Conservation (phyloP, 2,888 invertebrate species). For the Latrodectus hesperus region DNA sequence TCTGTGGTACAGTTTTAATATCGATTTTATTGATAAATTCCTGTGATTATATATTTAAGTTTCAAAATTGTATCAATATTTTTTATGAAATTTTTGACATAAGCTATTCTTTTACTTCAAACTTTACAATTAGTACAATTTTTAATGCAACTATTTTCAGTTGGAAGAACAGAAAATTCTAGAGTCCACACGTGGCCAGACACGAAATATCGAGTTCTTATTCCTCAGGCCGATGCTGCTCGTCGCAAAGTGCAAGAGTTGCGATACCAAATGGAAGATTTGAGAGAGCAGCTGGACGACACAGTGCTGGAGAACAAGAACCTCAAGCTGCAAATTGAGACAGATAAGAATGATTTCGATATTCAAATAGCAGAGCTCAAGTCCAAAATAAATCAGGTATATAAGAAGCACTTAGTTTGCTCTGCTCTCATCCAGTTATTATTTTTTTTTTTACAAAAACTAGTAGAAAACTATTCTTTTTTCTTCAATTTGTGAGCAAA, state of each 20-base stretch:
- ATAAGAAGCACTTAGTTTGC: too few relatives aligned
- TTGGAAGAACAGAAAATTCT: conserved; percentile 91
- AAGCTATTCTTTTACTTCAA: too few relatives aligned
- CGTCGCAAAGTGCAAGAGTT: conserved; percentile 81
- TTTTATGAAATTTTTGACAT: too few relatives aligned
- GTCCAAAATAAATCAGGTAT: conserved; percentile 87
- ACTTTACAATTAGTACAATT: too few relatives aligned
- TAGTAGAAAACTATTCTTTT: too few relatives aligned
- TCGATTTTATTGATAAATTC: too few relatives aligned
- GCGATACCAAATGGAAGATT: conserved; percentile 82
- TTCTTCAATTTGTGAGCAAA: too few relatives aligned
- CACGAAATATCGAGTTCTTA: conserved; percentile 81
- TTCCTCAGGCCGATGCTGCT: conserved; percentile 49
- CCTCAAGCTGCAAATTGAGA: conserved; percentile 90
- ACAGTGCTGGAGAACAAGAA: conserved; percentile 87
- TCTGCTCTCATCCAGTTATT: too few relatives aligned
- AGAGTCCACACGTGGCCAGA: conserved; percentile 83
- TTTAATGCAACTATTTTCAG: conserved; percentile 74
- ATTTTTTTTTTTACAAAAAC: too few relatives aligned
- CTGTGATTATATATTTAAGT: too few relatives aligned
- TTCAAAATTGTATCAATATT: too few relatives aligned
- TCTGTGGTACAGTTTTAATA: too few relatives aligned
- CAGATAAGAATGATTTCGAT: conserved; percentile 89
- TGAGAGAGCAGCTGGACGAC: conserved; percentile 90
- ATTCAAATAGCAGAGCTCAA: conserved; percentile 91